These are phyloP conservation scores for Euzophera pinguis DNA, from an alignment of 2,888 invertebrate species.

Conservation along the genomic window DNA sequence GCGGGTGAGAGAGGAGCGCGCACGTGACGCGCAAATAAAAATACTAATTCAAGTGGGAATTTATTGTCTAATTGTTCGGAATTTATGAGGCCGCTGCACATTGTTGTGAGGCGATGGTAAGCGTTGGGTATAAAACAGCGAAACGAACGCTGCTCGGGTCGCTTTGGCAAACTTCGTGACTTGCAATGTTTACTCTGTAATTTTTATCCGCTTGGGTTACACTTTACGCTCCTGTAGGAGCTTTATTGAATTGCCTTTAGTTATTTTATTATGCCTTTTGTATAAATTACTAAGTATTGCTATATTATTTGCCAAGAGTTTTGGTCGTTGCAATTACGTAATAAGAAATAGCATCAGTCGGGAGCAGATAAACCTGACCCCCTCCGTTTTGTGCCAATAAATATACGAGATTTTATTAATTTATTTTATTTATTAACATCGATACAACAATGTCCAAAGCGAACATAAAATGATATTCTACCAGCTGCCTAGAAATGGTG, in stretches of 20 bases:
- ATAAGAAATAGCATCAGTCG: too few species aligned
- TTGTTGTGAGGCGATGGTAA: slow-evolving; percentile 56
- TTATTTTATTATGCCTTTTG: slow-evolving; percentile 8
- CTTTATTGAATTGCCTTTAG: slow-evolving; percentile 13
- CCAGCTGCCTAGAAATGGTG: too few species aligned
- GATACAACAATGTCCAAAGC: too few species aligned
- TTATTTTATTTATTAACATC: too few species aligned
- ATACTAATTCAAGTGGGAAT: slow-evolving; percentile 64
- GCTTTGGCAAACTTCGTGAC: slow-evolving; percentile 49
- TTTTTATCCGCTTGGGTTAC: slow-evolving; percentile 41
- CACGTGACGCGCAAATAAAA: slow-evolving; percentile 72
- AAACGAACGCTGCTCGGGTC: slow-evolving; percentile 44
- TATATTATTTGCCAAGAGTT: background rate
- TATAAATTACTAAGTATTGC: slow-evolving; percentile 6
- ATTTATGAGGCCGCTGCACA: slow-evolving; percentile 61
- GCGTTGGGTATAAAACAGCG: slow-evolving; percentile 49
- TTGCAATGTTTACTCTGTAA: slow-evolving; percentile 41
- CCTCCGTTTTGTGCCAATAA: too few species aligned
- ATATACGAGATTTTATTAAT: too few species aligned
- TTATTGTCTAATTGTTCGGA: slow-evolving; percentile 69
- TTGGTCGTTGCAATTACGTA: too few species aligned
- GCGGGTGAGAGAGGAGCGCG: slow-evolving; percentile 51
- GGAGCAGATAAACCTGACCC: too few species aligned
- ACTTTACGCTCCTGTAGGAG: slow-evolving; percentile 23
- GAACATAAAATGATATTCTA: too few species aligned